Percentiles rank a stretch among this genome's conserved stretches.
phyloP scores from a whole-genome alignment of 2,113 vertebrate genomes.

The Myrmecophaga tridactyla region DNA sequence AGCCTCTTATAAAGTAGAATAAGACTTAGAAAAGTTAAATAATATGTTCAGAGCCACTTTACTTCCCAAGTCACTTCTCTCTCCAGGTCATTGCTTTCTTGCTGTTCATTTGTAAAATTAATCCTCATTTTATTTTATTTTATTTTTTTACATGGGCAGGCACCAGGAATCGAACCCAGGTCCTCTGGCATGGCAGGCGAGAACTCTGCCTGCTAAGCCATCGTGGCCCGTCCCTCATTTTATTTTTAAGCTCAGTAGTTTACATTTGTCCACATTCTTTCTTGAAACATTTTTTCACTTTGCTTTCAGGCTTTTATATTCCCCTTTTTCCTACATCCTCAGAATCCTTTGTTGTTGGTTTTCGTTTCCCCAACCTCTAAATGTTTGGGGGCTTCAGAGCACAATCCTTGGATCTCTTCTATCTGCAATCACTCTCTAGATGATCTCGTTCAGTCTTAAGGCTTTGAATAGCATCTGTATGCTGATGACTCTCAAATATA shows the following conservation, averaged over 20 bases:
- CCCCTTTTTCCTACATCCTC: not conserved
- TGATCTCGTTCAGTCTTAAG: not conserved
- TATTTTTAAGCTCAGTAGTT: not conserved
- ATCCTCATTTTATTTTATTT: not conserved
- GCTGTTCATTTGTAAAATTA: not conserved
- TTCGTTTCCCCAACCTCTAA: not conserved
- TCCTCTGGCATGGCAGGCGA: too few species aligned
- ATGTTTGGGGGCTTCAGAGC: not conserved
- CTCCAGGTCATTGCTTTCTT: not conserved
- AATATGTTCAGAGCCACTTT: not conserved
- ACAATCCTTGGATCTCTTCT: not conserved
- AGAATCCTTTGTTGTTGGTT: not conserved
- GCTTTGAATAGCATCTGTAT: not conserved
- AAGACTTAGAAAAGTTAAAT: not conserved
- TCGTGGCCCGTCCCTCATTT: too few species aligned
- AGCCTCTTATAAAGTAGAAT: not conserved
- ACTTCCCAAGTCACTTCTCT: not conserved
- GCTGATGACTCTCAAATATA: not conserved
- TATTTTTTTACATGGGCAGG: too few species aligned
- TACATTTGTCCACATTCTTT: not conserved
- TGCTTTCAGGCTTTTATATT: not conserved
- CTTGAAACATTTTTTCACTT: not conserved
- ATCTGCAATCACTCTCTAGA: not conserved
- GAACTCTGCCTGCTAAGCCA: too few species aligned
- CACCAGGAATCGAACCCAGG: too few species aligned